Conservation (phyloP, 2,888 invertebrate genomes). For the Nymphalis urticae region DNA sequence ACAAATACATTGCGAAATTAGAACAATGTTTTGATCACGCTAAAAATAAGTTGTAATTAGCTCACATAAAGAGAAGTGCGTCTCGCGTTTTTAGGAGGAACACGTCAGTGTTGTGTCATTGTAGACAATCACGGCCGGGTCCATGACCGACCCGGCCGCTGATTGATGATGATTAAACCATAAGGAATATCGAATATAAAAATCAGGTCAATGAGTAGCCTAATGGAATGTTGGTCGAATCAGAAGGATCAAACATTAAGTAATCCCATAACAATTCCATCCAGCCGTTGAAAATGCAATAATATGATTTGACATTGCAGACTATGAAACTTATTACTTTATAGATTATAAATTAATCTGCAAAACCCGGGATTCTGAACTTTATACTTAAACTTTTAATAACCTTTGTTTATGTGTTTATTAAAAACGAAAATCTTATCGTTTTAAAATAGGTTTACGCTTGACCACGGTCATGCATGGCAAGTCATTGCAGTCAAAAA, state of each 20-base stretch:
- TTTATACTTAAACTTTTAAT: no score
- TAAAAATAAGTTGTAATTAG: constrained; percentile 31
- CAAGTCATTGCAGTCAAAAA: no score
- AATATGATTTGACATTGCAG: background rate
- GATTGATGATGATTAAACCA: constrained; percentile 39
- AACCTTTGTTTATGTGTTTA: no score
- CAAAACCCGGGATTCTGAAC: no score
- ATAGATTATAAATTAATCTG: no score
- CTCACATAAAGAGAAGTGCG: constrained; percentile 21
- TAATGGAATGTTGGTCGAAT: constrained; percentile 16
- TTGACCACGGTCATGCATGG: no score
- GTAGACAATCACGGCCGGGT: constrained; percentile 35
- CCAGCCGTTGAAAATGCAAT: background rate
- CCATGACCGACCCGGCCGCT: constrained; percentile 39
- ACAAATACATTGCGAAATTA: constrained; percentile 34
- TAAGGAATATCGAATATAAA: constrained; percentile 37
- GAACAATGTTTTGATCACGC: constrained; percentile 26
- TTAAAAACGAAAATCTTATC: no score
- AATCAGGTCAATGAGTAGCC: constrained; percentile 26
- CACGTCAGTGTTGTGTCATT: constrained; percentile 25
- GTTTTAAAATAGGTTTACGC: no score
- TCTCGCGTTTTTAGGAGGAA: constrained; percentile 19
- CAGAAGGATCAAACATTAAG: background rate
- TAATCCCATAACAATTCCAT: background rate
- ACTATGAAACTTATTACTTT: no score